These are phyloP conservation scores for Lota lota DNA, from an alignment of 2,113 vertebrate species.

Conservation along the genomic window DNA sequence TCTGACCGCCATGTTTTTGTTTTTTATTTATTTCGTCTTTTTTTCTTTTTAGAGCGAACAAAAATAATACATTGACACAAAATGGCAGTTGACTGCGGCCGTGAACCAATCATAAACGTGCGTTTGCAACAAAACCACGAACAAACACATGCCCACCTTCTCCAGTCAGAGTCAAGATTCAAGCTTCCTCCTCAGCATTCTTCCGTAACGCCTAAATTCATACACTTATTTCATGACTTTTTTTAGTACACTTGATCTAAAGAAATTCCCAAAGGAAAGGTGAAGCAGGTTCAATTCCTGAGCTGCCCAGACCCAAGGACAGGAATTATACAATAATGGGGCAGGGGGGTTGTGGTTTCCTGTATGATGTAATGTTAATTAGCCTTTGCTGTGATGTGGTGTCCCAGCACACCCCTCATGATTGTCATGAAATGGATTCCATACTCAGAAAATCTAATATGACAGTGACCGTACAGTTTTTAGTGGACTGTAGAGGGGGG, in stretches of 20 bases:
- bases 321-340: not conserved
- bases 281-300: conserved; percentile 26
- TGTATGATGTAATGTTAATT: conserved; percentile 54
- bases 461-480: conserved; percentile 2
- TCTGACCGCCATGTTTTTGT: not conserved
- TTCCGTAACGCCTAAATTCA: too few species aligned
- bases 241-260: too few species aligned
- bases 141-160: too few species aligned
- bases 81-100: too few species aligned
- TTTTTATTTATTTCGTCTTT: not conserved
- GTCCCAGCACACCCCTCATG: conserved; percentile 14
- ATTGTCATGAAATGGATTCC: conserved; percentile 20
- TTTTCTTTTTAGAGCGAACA: too few species aligned
- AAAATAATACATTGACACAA: too few species aligned
- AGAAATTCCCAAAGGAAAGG: not conserved
- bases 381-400: conserved; percentile 53
- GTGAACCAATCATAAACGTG: too few species aligned
- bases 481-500: too few species aligned
- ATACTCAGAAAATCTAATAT: conserved; percentile 7
- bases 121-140: too few species aligned
- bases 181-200: too few species aligned
- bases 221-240: too few species aligned
- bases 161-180: too few species aligned
- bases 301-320: conserved; percentile 25
- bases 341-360: conserved; percentile 24